Percentiles rank a stretch among this genome's conserved stretches.
phyloP scores from a whole-genome alignment of 2,888 invertebrate genomes.

The Sinodicranocentrus sp. region DNA sequence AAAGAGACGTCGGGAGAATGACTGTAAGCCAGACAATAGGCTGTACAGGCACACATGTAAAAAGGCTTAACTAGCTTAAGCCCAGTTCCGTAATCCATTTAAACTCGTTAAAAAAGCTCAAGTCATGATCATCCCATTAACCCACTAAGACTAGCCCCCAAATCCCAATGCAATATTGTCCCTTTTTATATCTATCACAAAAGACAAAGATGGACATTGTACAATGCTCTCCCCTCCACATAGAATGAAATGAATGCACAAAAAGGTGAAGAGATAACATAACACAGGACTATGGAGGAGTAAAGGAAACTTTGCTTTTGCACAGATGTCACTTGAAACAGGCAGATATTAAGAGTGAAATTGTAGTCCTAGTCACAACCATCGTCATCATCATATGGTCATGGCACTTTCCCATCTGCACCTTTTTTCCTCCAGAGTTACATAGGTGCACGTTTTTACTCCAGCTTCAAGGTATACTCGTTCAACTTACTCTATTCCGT shows the following conservation, averaged over 20 bases:
- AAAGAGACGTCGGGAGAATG: not conserved
- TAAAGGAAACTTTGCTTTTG: conserved; percentile 4
- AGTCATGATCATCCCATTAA: conserved; percentile 41
- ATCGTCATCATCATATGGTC: conserved; percentile 11
- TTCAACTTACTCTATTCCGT: not conserved
- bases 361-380: conserved; percentile 29
- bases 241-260: too few relatives aligned
- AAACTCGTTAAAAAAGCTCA: conserved; percentile 39
- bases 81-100: conserved; percentile 27
- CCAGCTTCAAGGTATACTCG: conserved; percentile 20
- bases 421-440: not conserved
- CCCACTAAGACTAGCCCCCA: conserved; percentile 31
- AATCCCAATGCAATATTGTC: conserved; percentile 28
- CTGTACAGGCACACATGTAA: not conserved
- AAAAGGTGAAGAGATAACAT: too few relatives aligned
- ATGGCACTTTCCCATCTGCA: conserved; percentile 26
- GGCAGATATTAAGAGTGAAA: conserved; percentile 35
- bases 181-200: conserved; percentile 28
- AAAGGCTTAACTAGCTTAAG: conserved; percentile 1
- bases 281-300: too few relatives aligned
- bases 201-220: conserved; percentile 20
- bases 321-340: conserved; percentile 42
- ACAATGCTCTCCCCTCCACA: not conserved
- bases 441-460: not conserved
- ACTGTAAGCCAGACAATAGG: not conserved